Evolutionary conservation across 1,140 invertebrate genomes (phyloP).

Genomic region (Coelopa frigida): DNA sequence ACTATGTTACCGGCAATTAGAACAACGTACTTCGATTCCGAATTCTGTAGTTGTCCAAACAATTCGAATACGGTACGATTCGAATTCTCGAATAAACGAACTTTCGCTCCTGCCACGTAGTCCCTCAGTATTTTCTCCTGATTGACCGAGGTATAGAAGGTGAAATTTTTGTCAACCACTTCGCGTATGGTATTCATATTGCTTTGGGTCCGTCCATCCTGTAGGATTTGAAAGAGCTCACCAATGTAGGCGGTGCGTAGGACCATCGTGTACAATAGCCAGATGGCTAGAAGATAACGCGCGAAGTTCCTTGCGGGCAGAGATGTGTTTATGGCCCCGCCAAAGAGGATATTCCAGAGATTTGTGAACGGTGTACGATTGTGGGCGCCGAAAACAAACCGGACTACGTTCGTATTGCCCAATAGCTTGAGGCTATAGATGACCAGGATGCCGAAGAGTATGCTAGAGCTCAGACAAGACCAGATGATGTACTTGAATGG

Average conservation of each 20-base stretch:
- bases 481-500: slow-evolving; percentile 29
- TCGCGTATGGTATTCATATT: slow-evolving; percentile 19
- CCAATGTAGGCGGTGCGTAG: slow-evolving; percentile 34
- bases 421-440: slow-evolving; percentile 16
- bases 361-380: slow-evolving; percentile 25
- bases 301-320: slow-evolving; percentile 36
- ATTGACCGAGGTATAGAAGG: slow-evolving; percentile 21
- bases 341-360: slow-evolving; percentile 25
- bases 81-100: background rate
- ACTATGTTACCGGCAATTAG: slow-evolving; percentile 17
- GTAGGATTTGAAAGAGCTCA: slow-evolving; percentile 29
- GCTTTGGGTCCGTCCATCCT: slow-evolving; percentile 22
- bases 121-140: slow-evolving; percentile 17
- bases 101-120: background rate
- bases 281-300: slow-evolving; percentile 23
- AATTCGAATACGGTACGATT: slow-evolving; percentile 5
- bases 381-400: slow-evolving; percentile 22
- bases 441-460: slow-evolving; percentile 16
- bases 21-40: slow-evolving; percentile 16
- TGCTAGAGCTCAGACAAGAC: slow-evolving; percentile 21
- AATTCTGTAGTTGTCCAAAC: slow-evolving; percentile 25
- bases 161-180: slow-evolving; percentile 20
- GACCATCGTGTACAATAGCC: slow-evolving; percentile 29
- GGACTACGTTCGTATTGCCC: background rate
- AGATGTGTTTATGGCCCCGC: too few species aligned